These are phyloP conservation scores for Palaemon carinicauda DNA, from an alignment of 1,140 invertebrate species.

Conservation along the genomic window DNA sequence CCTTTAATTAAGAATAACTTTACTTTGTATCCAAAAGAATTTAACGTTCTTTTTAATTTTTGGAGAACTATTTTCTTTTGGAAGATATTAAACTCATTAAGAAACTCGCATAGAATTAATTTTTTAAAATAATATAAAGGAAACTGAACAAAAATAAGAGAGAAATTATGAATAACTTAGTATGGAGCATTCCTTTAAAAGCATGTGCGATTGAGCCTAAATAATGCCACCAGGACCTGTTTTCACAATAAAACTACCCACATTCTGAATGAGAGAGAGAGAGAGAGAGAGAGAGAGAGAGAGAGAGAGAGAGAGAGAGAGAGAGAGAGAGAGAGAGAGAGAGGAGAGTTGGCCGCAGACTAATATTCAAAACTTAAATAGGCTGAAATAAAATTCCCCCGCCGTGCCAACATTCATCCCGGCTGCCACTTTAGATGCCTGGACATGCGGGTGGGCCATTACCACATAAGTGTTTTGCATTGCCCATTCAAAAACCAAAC, in stretches of 20 bases:
- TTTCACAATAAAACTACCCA: not conserved
- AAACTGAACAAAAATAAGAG: not conserved
- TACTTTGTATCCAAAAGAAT: too few species aligned
- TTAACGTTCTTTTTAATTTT: too few species aligned
- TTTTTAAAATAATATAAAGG: not conserved
- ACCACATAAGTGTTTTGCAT: slow-evolving; percentile 17
- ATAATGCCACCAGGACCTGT: not conserved
- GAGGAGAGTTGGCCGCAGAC: not conserved
- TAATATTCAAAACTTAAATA: not conserved
- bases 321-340: slow-evolving; percentile 19
- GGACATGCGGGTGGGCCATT: slow-evolving; percentile 2
- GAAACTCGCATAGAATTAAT: too few species aligned
- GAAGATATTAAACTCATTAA: too few species aligned
- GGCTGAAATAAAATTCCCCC: not conserved
- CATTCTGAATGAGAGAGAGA: not conserved
- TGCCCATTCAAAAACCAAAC: slow-evolving; percentile 13
- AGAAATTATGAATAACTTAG: not conserved
- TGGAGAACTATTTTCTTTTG: too few species aligned
- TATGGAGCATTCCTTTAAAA: too few species aligned
- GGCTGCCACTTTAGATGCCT: slow-evolving; percentile 11
- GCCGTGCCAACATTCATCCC: not conserved
- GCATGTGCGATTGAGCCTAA: too few species aligned
- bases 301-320: slow-evolving; percentile 6
- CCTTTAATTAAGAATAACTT: too few species aligned
- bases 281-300: not conserved